Evolutionary conservation across 2,888 invertebrate genomes (phyloP).

Genomic region (Anoplius nigerrimus): DNA sequence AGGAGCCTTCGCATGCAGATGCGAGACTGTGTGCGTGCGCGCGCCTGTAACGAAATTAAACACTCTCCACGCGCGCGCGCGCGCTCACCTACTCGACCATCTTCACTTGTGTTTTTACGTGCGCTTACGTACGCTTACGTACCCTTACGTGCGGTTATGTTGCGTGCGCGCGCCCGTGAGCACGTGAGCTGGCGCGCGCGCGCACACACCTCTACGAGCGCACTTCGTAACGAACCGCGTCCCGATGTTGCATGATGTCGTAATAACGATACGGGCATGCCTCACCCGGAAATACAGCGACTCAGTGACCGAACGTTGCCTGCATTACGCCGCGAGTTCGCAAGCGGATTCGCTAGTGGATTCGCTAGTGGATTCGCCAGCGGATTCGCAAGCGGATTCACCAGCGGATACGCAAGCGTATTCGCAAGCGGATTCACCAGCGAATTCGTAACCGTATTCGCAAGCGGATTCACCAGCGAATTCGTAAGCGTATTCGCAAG

Average conservation of each 20-base stretch:
- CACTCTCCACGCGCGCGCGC: background rate
- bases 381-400: slow-evolving; percentile 56
- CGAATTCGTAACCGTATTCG: no score
- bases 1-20: slow-evolving; percentile 23
- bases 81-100: no score
- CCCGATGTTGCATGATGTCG: slow-evolving; percentile 39
- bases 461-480: slow-evolving; percentile 51
- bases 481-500: slow-evolving; percentile 55
- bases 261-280: slow-evolving; percentile 45
- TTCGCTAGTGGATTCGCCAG: no score
- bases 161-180: background rate
- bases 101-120: slow-evolving; percentile 7
- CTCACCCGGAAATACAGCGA: slow-evolving; percentile 36
- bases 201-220: slow-evolving; percentile 6
- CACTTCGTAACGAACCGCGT: slow-evolving; percentile 33
- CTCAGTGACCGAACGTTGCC: slow-evolving; percentile 29
- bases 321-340: slow-evolving; percentile 9
- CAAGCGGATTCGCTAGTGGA: no score
- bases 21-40: slow-evolving; percentile 12
- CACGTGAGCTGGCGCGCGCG: slow-evolving; percentile 4
- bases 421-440: slow-evolving; percentile 44
- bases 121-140: background rate
- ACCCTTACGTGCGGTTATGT: no score
- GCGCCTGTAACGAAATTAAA: slow-evolving; percentile 5
- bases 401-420: no score